Evolutionary conservation across 2,797 vertebrate species (phyloP), one percentile per base, ranked within the genome.

Genomic region (Rhincodon typus): DNA sequence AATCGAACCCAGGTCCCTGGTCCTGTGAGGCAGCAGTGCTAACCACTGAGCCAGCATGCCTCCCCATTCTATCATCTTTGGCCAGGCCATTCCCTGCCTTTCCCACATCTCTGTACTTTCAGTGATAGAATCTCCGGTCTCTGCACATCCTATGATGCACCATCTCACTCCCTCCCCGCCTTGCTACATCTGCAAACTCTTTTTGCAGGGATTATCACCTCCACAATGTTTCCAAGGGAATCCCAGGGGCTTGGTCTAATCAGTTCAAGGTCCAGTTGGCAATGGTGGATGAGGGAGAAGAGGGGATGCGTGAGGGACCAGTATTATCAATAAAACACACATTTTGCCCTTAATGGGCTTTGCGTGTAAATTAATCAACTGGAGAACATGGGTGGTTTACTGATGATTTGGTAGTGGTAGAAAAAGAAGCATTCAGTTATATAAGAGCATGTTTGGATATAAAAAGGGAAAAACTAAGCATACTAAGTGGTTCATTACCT

Each of bases 21-120:
- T 50, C 46, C 46, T 50, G 46, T 50, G 46, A 50, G 46, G 46
- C 46, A 50, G 46, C 46, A 50, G 46, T 50, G 46, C 46, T 50
- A 50, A 50, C 46, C 46, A 50, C 46, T 50, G 46, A 50, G 46
- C 46, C 46, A 50, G 46, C 46, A 50, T 50, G 4, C 46, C 7
- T 62, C 67, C 34, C 84, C 57, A 95, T 94, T 79, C 34, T 84
- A 72, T 84, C 19, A 84, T 42, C 13, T 93, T 82, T 95, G 67
- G 82, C 66, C 42, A 77, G 53, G 96, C n/a, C n/a, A 4, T 6
- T 72, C n/a, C 21, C 42, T 6, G 1, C 42, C 38, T 82, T 82
- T 82, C 38, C 3, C n/a, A 38, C 77, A 21, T 82, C 79, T 42
- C 38, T 23, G 21, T 42, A 84, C 4, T 4, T 42, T 46, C 77